A percentile compares a stretch with the other conserved stretches of the same genome.
Evolutionary conservation across 2,888 invertebrate species (phyloP).

Genomic region (Ceraclea dissimilis): DNA sequence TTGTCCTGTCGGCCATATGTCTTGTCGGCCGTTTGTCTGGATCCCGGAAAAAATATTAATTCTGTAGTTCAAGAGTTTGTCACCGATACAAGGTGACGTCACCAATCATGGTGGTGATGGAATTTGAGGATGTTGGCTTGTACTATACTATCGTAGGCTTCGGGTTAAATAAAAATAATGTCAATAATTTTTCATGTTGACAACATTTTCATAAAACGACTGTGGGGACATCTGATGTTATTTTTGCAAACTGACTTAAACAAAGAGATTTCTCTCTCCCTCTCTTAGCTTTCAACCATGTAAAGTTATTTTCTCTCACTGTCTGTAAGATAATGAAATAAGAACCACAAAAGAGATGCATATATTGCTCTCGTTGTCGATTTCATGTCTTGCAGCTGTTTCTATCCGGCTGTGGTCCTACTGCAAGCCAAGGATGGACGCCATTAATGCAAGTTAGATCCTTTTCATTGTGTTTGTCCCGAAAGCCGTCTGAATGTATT

Average conservation of each 20-base stretch:
- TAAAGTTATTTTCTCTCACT: slow-evolving; percentile 46
- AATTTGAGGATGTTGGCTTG: too few relatives aligned
- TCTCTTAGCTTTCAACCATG: slow-evolving; percentile 38
- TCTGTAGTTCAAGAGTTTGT: too few relatives aligned
- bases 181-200: not conserved
- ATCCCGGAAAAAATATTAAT: too few relatives aligned
- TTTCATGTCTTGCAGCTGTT: slow-evolving; percentile 52
- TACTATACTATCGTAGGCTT: too few relatives aligned
- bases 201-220: not conserved
- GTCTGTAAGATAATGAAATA: slow-evolving; percentile 30
- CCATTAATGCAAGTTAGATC: slow-evolving; percentile 48
- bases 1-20: too few relatives aligned
- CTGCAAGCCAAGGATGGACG: slow-evolving; percentile 51
- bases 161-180: too few relatives aligned
- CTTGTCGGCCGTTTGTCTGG: too few relatives aligned
- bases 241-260: slow-evolving; percentile 33
- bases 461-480: slow-evolving; percentile 37
- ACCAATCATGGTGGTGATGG: too few relatives aligned
- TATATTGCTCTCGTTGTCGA: slow-evolving; percentile 44
- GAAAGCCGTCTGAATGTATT: slow-evolving; percentile 25
- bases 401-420: slow-evolving; percentile 46
- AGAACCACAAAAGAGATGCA: slow-evolving; percentile 36
- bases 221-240: slow-evolving; percentile 37
- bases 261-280: slow-evolving; percentile 39
- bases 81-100: too few relatives aligned